These are phyloP conservation scores for Aegotheles bennettii DNA, from an alignment of 2,113 vertebrate genomes.

Conservation along the genomic window DNA sequence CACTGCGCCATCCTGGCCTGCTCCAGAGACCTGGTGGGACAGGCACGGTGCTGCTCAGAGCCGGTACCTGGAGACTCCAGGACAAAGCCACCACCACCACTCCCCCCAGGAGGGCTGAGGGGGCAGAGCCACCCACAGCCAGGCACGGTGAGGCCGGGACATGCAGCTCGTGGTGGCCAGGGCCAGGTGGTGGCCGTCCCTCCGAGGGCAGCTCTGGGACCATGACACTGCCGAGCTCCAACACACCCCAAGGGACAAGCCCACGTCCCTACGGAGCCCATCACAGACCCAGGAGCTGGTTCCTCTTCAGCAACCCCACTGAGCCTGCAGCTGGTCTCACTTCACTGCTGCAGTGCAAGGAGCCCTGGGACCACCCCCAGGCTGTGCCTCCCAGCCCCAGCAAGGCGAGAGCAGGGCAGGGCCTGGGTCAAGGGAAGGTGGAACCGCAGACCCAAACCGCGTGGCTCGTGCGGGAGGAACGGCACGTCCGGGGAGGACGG, in stretches of 20 bases:
- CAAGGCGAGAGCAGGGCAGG: rapidly evolving
- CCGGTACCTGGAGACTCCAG: not conserved
- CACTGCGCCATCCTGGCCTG: conserved; percentile 91
- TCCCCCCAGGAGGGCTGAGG: not conserved
- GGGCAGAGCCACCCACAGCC: no score
- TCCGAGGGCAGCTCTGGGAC: not conserved
- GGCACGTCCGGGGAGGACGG: rapidly evolving
- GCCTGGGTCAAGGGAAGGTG: not conserved
- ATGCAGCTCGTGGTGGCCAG: no score
- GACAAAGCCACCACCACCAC: not conserved
- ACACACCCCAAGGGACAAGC: rapidly evolving
- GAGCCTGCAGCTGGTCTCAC: not conserved
- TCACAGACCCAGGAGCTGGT: rapidly evolving
- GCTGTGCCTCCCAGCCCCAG: not conserved
- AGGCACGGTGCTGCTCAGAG: not conserved
- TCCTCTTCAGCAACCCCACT: not conserved
- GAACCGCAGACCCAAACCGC: not conserved
- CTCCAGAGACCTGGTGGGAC: not conserved
- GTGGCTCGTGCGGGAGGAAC: rapidly evolving
- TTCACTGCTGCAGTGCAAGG: no score
- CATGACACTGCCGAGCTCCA: not conserved
- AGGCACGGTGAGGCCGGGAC: no score
- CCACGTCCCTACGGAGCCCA: rapidly evolving
- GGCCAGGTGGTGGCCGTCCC: not conserved
- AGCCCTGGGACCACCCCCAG: rapidly evolving